Evolutionary conservation across 2,888 invertebrate species (phyloP).

Genomic region (Clostera curtula): DNA sequence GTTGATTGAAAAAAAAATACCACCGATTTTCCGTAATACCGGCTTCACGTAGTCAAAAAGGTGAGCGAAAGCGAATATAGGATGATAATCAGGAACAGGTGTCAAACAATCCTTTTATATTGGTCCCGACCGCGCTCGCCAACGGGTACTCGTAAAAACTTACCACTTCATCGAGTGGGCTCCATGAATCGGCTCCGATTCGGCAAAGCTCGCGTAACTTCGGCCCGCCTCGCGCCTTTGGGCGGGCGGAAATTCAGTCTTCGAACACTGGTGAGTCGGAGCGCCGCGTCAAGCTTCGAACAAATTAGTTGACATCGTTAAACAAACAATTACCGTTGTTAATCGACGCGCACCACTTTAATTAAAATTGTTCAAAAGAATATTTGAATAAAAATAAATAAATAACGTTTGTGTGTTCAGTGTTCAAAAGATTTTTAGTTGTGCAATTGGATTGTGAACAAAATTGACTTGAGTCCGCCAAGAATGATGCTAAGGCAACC

Average conservation of each 20-base stretch:
- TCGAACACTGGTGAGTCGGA: constrained; percentile 28
- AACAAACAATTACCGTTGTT: constrained; percentile 34
- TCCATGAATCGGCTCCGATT: constrained; percentile 50
- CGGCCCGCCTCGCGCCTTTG: constrained; percentile 41
- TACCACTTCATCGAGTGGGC: constrained; percentile 71
- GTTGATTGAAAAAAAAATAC: too few species aligned
- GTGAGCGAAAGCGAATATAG: constrained; percentile 15
- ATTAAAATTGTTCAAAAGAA: constrained; percentile 16
- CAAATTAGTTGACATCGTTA: constrained; percentile 48
- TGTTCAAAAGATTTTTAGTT: constrained; percentile 35
- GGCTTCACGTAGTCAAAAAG: constrained; percentile 6
- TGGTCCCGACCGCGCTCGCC: constrained; percentile 53
- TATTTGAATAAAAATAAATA: constrained; percentile 12
- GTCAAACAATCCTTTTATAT: constrained; percentile 61
- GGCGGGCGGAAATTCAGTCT: constrained; percentile 63
- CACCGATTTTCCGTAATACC: too few species aligned
- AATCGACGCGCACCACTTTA: constrained; percentile 21
- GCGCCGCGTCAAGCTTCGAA: constrained; percentile 29
- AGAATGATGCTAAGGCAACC: constrained; percentile 49
- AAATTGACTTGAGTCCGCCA: constrained; percentile 45
- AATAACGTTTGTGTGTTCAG: constrained; percentile 24
- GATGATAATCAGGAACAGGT: constrained; percentile 49
- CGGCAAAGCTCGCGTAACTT: constrained; percentile 30
- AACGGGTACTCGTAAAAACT: constrained; percentile 67
- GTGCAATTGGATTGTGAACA: constrained; percentile 54